Base-by-base conservation (phyloP, 2,113 vertebrate species). In the Ovibos moschatus region DNA sequence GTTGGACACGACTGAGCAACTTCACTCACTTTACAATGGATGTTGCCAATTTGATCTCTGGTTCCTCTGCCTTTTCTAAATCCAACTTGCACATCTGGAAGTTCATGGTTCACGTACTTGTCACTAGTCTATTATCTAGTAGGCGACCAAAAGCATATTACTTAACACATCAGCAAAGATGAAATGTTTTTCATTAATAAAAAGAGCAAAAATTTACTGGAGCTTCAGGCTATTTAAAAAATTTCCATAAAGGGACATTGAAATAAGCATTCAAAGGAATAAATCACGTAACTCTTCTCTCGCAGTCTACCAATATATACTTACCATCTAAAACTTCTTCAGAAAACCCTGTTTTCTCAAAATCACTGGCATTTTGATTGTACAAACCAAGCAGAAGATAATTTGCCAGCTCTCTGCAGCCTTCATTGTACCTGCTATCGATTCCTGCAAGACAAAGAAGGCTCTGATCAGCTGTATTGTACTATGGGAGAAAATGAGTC, bases 281-380 rank as follows among this genome's bases (percentile, higher is more conserved):
- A 92, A 97, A 91, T 28, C 9, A 82, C 2, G 7, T 21, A 62
- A 57, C 50, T 90, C 21, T 30, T 60, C 47, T 91, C 30, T 74
- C 51, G 50, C 28, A 87, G 33, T 91, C 96, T 94, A 76, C 15
- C 71, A 85, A 81, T 33, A 85, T 19, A 89, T 79, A 98, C 99
- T 99, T 98, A 99, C 99, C 99, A 98, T 99, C 99, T 23, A 99
- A 98, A 97, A 99, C 99, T 98, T 99, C 99, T 98, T 99, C 99
- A 45, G 99, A 99, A 98, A 99, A 99, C 27, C 99, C 99, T 0
- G 98, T 98, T 96, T 99, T 98, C 50, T 99, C 99, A 51, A 99
- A 98, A 96, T 99, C 99, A 0, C 99, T 98, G 97, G 98, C 99
- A 97, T 98, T 99, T 96, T 99, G 99, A 97, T 99, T 99, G 87